Evolutionary conservation across 2,888 invertebrate species (phyloP).

Genomic region (Blera fallax): DNA sequence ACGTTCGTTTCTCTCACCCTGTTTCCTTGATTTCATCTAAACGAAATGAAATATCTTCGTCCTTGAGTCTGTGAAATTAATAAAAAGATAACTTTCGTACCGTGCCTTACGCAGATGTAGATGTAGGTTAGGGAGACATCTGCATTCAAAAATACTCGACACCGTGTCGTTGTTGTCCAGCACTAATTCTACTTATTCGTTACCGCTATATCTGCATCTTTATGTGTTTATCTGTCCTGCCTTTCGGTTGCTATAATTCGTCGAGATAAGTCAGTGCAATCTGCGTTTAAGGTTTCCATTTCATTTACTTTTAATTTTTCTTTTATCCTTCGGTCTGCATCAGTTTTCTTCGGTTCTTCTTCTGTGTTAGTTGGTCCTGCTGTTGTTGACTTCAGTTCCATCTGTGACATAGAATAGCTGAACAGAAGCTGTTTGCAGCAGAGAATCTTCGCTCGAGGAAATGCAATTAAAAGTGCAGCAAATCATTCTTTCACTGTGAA

Average conservation of each 20-base stretch:
- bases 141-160: conserved; percentile 26
- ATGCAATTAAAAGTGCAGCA: conserved; percentile 71
- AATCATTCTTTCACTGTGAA: conserved; percentile 48
- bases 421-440: conserved; percentile 26
- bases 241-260: neutral
- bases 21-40: conserved; percentile 1
- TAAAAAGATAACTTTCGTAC: conserved; percentile 57
- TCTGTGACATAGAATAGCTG: conserved; percentile 51
- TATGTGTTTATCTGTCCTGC: conserved; percentile 49
- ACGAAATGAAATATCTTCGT: conserved; percentile 31
- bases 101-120: conserved; percentile 8
- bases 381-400: conserved; percentile 48
- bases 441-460: conserved; percentile 44
- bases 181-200: conserved; percentile 2
- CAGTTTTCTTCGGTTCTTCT: conserved; percentile 6
- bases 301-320: conserved; percentile 55
- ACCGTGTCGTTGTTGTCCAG: conserved; percentile 5
- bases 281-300: conserved; percentile 30
- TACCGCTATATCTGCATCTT: neutral
- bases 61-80: conserved; percentile 38
- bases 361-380: conserved; percentile 17
- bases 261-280: conserved; percentile 25
- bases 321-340: conserved; percentile 7
- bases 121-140: conserved; percentile 29
- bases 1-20: conserved; percentile 12